A percentile compares a stretch with the other conserved stretches of the same genome.
Conservation (phyloP, 2,113 vertebrate species). For the Ginglymostoma cirratum region DNA sequence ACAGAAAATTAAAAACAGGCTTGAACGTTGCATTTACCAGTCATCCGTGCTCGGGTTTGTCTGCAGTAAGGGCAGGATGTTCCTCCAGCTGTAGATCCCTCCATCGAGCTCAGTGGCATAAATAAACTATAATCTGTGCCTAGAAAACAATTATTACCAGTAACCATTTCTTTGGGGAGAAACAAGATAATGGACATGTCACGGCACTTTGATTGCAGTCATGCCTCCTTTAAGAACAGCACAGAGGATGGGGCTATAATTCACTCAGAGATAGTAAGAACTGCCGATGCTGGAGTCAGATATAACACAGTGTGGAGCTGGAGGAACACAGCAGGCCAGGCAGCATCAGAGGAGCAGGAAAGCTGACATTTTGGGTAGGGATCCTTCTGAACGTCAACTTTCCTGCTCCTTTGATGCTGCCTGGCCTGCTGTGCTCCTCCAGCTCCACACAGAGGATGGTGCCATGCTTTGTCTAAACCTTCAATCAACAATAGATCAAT, state of each 20-base stretch:
- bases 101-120: not conserved
- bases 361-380: too few species aligned
- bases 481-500: not conserved
- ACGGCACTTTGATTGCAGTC: not conserved
- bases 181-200: not conserved
- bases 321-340: too few species aligned
- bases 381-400: too few species aligned
- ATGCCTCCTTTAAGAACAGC: not conserved
- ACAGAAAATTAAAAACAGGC: not conserved
- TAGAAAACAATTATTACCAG: not conserved
- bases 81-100: too few species aligned
- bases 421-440: too few species aligned
- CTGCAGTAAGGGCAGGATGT: not conserved
- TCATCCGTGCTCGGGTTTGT: not conserved
- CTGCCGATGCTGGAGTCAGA: too few species aligned
- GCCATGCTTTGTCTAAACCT: not conserved
- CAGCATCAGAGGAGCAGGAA: too few species aligned
- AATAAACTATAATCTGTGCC: constrained; percentile 20
- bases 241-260: too few species aligned
- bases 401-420: too few species aligned
- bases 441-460: not conserved
- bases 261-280: too few species aligned
- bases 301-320: too few species aligned
- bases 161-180: not conserved
- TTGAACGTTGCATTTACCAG: not conserved